Conservation (phyloP, 2,888 invertebrate genomes). For the Lasius platythorax region DNA sequence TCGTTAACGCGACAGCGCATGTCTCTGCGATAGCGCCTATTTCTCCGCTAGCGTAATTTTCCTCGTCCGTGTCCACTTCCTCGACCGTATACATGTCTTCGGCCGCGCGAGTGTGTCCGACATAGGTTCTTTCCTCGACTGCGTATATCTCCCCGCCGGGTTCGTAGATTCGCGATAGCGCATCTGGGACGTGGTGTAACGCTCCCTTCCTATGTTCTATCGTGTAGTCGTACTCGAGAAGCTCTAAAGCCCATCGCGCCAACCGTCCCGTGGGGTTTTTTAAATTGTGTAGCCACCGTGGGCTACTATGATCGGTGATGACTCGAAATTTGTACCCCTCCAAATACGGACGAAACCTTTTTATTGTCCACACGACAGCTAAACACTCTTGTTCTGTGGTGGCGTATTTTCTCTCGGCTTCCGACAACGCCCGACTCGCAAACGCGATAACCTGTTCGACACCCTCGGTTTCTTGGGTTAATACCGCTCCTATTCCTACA, state of each 20-base stretch:
- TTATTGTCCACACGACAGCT: slow-evolving; percentile 39
- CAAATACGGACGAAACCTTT: slow-evolving; percentile 28
- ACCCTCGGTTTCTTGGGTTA: slow-evolving; percentile 31
- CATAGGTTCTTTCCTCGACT: too few species aligned
- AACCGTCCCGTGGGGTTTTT: slow-evolving; percentile 35
- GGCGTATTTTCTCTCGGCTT: slow-evolving; percentile 47
- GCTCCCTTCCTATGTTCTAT: not conserved
- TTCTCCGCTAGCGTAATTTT: too few species aligned
- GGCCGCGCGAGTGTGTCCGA: too few species aligned
- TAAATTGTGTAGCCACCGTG: slow-evolving; percentile 26
- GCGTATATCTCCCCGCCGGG: too few species aligned
- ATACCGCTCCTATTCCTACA: slow-evolving; percentile 36
- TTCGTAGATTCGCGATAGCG: too few species aligned
- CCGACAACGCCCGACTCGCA: slow-evolving; percentile 47
- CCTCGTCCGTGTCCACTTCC: too few species aligned
- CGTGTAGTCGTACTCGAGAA: not conserved
- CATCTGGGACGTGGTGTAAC: not conserved
- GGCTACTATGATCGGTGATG: slow-evolving; percentile 5
- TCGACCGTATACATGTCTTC: too few species aligned
- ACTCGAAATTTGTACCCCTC: not conserved
- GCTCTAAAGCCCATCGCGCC: slow-evolving; percentile 30
- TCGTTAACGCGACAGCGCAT: too few species aligned
- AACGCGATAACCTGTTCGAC: slow-evolving; percentile 44
- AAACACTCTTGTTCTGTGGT: slow-evolving; percentile 48
- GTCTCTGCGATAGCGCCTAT: too few species aligned